Conservation (phyloP, 2,888 invertebrate genomes). For the Nemurella pictetii region DNA sequence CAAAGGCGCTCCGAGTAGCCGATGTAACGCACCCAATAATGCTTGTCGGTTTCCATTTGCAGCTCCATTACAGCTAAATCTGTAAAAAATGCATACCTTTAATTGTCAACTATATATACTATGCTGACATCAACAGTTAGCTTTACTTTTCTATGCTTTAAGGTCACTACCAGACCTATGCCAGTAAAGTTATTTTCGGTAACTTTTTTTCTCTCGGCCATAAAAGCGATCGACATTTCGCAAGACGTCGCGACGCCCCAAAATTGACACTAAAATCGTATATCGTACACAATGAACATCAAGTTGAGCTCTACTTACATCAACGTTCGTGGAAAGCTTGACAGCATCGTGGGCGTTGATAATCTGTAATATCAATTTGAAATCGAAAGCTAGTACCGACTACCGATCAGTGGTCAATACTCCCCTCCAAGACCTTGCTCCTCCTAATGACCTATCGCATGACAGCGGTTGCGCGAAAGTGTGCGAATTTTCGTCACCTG, state of each 20-base stretch:
- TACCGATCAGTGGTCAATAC: background rate
- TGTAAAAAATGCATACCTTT: background rate
- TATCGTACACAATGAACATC: background rate
- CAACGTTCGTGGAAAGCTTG: constrained; percentile 1
- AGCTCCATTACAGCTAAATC: background rate
- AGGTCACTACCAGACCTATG: background rate
- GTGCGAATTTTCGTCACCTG: background rate
- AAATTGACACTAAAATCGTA: background rate
- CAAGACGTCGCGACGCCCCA: background rate
- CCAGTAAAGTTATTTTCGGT: background rate
- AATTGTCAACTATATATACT: background rate
- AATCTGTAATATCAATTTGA: background rate
- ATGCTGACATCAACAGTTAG: background rate
- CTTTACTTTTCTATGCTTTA: no score
- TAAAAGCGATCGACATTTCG: background rate
- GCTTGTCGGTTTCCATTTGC: constrained; percentile 26
- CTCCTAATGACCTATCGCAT: background rate
- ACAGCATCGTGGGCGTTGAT: constrained; percentile 1
- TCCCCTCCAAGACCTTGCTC: background rate
- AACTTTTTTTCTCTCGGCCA: background rate
- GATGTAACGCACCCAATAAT: constrained; percentile 29
- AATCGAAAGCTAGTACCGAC: background rate
- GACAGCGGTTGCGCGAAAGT: constrained; percentile 12
- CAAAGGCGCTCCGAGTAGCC: constrained; percentile 9
- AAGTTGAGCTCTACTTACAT: background rate